Conservation (phyloP, 2,888 invertebrate genomes). For the Ceraclea dissimilis region DNA sequence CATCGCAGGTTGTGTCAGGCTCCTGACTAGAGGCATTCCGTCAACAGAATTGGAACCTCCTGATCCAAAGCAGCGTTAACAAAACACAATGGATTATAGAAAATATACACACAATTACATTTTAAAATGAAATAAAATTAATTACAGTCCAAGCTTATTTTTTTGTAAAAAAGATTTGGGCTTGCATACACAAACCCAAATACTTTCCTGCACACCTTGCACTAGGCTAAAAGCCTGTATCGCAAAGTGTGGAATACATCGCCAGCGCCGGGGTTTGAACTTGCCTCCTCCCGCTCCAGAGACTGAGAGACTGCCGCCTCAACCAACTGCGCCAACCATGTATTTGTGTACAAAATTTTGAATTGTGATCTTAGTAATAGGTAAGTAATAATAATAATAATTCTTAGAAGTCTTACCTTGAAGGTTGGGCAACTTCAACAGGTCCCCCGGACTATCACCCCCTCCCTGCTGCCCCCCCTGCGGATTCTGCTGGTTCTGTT, state of each 20-base stretch:
- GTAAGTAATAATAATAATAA: too few relatives aligned
- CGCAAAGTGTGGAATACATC: too few relatives aligned
- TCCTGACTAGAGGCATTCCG: constrained; percentile 24
- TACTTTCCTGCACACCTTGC: too few relatives aligned
- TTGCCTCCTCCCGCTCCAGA: too few relatives aligned
- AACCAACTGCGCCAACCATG: too few relatives aligned
- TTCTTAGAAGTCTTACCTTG: constrained; percentile 23
- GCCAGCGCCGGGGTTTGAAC: too few relatives aligned
- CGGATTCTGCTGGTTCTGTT: not conserved
- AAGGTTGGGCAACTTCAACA: constrained; percentile 21
- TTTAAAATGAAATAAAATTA: not conserved
- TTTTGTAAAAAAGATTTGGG: not conserved
- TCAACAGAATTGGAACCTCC: constrained; percentile 18
- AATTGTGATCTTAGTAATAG: too few relatives aligned
- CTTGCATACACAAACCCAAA: too few relatives aligned
- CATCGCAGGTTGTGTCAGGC: constrained; percentile 24
- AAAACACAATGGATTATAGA: constrained; percentile 10
- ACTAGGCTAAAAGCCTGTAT: too few relatives aligned
- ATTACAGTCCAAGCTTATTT: not conserved
- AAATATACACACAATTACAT: not conserved
- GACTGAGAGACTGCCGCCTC: not conserved
- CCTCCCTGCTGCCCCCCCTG: constrained; percentile 3
- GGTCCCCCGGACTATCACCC: constrained; percentile 22
- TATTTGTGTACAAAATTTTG: too few relatives aligned
- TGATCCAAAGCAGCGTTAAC: constrained; percentile 13